These are phyloP conservation scores for Beroe forskalii DNA, from an alignment of 37 sponge, comb jelly and placozoan genomes.

Conservation along the genomic window DNA sequence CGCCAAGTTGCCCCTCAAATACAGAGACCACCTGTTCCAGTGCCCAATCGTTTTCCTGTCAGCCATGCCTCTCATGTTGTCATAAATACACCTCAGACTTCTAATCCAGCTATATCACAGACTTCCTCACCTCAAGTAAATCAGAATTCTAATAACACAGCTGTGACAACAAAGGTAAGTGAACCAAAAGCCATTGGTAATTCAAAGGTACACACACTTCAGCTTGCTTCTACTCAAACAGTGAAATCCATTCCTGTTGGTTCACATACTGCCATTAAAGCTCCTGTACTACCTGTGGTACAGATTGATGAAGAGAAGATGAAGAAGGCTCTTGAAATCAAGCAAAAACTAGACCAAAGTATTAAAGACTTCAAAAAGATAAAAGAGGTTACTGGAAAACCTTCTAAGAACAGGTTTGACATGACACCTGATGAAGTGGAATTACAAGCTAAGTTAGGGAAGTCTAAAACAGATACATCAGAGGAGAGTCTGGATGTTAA, in stretches of 20 bases:
- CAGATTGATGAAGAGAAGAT: constrained; percentile 44
- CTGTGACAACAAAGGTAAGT: not conserved
- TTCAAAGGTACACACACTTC: not conserved
- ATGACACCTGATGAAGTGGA: constrained; percentile 15
- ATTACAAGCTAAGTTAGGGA: not conserved
- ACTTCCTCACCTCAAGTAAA: not conserved
- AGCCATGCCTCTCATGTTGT: not conserved
- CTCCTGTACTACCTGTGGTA: not conserved
- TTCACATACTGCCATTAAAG: not conserved
- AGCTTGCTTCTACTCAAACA: not conserved
- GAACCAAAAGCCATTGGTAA: not conserved
- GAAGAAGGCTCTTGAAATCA: constrained; percentile 17
- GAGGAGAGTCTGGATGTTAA: not conserved
- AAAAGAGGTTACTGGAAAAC: not conserved
- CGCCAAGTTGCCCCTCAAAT: no score
- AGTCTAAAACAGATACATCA: not conserved
- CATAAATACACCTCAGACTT: not conserved
- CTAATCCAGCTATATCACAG: not conserved
- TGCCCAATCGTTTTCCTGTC: not conserved
- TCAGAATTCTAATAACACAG: not conserved
- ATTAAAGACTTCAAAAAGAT: constrained; percentile 1
- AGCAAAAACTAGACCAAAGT: not conserved
- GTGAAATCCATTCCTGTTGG: not conserved
- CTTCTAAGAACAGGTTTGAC: not conserved
- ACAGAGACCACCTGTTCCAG: not conserved